These are phyloP conservation scores for Myotis pilosus DNA, from an alignment of 2,797 vertebrate genomes.

Conservation along the genomic window DNA sequence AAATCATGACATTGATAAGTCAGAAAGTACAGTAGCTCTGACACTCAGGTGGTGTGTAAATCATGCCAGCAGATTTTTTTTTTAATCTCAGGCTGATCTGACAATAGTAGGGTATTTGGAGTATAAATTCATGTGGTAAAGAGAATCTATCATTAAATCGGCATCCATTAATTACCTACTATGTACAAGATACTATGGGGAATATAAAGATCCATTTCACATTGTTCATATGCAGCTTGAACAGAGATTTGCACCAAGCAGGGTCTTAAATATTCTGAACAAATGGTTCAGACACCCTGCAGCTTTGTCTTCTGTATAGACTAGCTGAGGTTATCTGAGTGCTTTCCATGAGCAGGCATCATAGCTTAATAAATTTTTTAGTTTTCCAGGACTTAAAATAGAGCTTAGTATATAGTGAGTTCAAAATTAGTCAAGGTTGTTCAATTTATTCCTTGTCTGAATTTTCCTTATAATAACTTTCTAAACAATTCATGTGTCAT, in stretches of 20 bases:
- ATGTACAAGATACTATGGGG: not conserved
- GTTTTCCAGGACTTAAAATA: not conserved
- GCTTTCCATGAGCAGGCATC: not conserved
- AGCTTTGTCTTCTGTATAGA: not conserved
- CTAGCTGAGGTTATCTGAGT: not conserved
- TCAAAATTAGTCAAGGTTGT: not conserved
- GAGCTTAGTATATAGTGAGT: not conserved
- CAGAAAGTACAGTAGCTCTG: not conserved
- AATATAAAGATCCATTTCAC: not conserved
- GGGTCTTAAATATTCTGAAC: not conserved
- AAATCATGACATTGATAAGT: slow-evolving; percentile 40
- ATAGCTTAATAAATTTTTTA: not conserved
- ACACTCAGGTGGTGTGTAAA: slow-evolving; percentile 36
- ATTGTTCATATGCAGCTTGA: not conserved
- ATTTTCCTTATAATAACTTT: slow-evolving; percentile 25
- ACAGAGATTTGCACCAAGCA: not conserved
- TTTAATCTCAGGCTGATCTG: not conserved
- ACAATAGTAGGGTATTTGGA: not conserved
- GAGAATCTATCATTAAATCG: slow-evolving; percentile 25
- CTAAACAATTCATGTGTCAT: not conserved
- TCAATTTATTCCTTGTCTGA: not conserved
- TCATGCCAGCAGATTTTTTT: not conserved
- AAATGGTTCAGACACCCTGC: not conserved
- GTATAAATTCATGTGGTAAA: slow-evolving; percentile 36
- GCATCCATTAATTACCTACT: not conserved